These are phyloP conservation scores for Synanthedon tipuliformis DNA, from an alignment of 2,888 invertebrate species.

Conservation along the genomic window DNA sequence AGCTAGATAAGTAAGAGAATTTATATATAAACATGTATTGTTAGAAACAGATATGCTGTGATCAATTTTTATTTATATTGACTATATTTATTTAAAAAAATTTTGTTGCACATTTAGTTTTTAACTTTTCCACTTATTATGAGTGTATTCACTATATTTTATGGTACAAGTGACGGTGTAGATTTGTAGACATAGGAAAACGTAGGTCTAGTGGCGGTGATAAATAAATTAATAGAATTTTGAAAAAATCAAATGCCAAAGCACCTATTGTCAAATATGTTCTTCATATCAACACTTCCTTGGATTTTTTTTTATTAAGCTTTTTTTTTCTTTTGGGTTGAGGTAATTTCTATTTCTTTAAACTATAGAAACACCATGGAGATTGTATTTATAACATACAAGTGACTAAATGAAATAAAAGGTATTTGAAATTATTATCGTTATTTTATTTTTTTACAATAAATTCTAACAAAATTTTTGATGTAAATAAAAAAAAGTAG, in stretches of 20 bases:
- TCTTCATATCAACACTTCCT: too few relatives aligned
- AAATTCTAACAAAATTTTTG: not conserved
- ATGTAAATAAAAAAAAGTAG: too few relatives aligned
- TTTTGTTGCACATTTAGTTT: conserved; percentile 11
- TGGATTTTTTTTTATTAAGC: too few relatives aligned
- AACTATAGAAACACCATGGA: conserved; percentile 28
- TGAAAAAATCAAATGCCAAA: too few relatives aligned
- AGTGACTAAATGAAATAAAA: conserved; percentile 27
- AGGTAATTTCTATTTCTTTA: conserved; percentile 10
- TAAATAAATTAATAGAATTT: too few relatives aligned
- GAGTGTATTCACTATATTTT: too few relatives aligned
- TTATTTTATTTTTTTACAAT: not conserved
- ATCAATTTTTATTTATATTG: not conserved
- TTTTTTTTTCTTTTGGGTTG: conserved; percentile 10
- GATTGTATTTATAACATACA: conserved; percentile 43
- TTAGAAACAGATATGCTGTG: not conserved
- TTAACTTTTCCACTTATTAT: conserved; percentile 8
- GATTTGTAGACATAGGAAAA: too few relatives aligned
- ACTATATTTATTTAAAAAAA: not conserved
- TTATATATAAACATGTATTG: not conserved
- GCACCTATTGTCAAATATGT: too few relatives aligned
- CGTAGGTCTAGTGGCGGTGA: too few relatives aligned
- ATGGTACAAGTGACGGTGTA: too few relatives aligned
- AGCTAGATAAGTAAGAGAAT: not conserved
- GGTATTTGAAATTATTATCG: conserved; percentile 5